Percentiles rank a stretch among this genome's conserved stretches.
Conservation (phyloP, 2,113 vertebrate genomes). For the Lontra canadensis region DNA sequence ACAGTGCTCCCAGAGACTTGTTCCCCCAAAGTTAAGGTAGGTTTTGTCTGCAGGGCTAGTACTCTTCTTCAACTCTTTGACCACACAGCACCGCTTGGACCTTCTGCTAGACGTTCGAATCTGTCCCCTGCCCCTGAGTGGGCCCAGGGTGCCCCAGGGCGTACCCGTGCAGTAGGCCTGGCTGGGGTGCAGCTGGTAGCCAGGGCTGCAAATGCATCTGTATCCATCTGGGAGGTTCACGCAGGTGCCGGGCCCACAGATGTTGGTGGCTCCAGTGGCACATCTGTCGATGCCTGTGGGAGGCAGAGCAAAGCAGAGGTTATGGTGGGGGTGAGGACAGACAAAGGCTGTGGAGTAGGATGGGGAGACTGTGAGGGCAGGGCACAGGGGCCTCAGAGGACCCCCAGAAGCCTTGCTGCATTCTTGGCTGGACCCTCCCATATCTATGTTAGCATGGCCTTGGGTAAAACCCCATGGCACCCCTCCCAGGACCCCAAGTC, state of each 20-base stretch:
- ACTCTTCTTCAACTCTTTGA: not conserved
- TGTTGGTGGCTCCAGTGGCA: slow-evolving; percentile 83
- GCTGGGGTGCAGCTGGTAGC: slow-evolving; percentile 86
- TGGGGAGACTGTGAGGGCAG: not conserved
- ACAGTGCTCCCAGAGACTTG: not conserved
- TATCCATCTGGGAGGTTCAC: slow-evolving; percentile 87
- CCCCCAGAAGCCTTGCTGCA: not conserved
- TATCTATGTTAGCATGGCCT: not conserved
- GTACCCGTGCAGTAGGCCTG: slow-evolving; percentile 89
- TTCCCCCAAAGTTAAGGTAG: not conserved
- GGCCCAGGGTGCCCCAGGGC: not conserved
- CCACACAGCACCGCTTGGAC: not conserved
- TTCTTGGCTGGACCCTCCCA: not conserved
- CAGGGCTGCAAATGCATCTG: slow-evolving; percentile 91
- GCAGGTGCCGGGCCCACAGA: slow-evolving; percentile 91
- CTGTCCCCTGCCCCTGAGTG: not conserved
- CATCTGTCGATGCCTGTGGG: slow-evolving; percentile 72
- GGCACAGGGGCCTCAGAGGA: not conserved
- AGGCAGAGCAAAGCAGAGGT: not conserved
- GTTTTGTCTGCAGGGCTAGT: not conserved
- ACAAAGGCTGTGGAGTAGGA: not conserved
- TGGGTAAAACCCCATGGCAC: accelerated
- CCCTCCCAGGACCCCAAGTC: not conserved
- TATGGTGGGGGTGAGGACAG: not conserved
- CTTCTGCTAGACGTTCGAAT: not conserved